Conservation (phyloP, 2,113 vertebrate species). For the Campylomormyrus numenius region DNA sequence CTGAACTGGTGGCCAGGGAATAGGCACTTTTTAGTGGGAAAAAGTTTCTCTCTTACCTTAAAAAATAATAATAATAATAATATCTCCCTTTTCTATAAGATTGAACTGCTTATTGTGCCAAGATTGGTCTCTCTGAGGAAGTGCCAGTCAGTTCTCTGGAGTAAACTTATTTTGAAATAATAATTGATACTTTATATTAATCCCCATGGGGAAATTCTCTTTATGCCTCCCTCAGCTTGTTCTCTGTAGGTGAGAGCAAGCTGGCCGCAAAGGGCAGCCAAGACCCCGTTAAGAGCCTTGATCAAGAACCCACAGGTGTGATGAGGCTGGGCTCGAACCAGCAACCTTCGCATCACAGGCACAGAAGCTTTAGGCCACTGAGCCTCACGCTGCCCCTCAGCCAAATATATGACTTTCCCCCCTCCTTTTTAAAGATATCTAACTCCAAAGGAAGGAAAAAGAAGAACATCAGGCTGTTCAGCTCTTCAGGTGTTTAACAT, state of each 20-base stretch:
- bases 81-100: constrained; percentile 41
- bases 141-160: constrained; percentile 55
- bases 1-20: not conserved
- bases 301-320: no score
- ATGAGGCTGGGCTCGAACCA: no score
- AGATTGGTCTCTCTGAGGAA: constrained; percentile 45
- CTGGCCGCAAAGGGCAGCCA: no score
- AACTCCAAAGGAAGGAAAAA: constrained; percentile 38
- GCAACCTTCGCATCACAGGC: no score
- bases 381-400: no score
- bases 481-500: not conserved
- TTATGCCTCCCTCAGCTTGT: no score
- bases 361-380: no score
- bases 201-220: no score
- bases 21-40: constrained; percentile 43
- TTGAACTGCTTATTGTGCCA: constrained; percentile 38
- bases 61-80: constrained; percentile 29
- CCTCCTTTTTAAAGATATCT: constrained; percentile 36
- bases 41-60: constrained; percentile 51
- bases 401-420: constrained; percentile 41
- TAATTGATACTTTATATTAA: no score
- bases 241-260: no score
- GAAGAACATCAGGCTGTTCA: constrained; percentile 27
- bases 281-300: no score
- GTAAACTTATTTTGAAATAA: constrained; percentile 37